These are phyloP conservation scores for Melieria picta DNA, from an alignment of 2,888 invertebrate genomes.

Conservation along the genomic window DNA sequence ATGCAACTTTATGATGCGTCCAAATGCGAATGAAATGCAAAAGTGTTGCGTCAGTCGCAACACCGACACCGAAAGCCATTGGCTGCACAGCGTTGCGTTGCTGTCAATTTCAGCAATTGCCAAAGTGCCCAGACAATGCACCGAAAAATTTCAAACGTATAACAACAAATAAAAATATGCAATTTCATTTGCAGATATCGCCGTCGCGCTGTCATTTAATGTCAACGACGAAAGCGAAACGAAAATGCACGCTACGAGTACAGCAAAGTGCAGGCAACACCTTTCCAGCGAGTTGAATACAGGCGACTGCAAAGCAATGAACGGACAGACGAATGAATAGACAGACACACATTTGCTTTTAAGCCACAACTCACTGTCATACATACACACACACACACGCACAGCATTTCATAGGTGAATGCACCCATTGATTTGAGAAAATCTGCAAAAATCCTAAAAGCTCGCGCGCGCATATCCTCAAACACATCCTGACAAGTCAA, in stretches of 20 bases:
- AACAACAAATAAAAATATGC: neutral
- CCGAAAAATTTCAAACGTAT: no score
- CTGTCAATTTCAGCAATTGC: slow-evolving; percentile 37
- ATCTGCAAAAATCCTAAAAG: slow-evolving; percentile 15
- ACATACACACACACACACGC: slow-evolving; percentile 24
- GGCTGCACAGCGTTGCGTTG: neutral
- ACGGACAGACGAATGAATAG: slow-evolving; percentile 11
- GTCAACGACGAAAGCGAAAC: slow-evolving; percentile 30
- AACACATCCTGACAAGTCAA: slow-evolving; percentile 5
- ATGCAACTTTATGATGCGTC: slow-evolving; percentile 55
- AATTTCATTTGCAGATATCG: slow-evolving; percentile 65
- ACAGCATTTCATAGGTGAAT: slow-evolving; percentile 57
- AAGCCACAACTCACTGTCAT: slow-evolving; percentile 17
- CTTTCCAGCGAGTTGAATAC: neutral
- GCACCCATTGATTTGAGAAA: slow-evolving; percentile 56
- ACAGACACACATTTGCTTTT: slow-evolving; percentile 33
- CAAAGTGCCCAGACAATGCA: slow-evolving; percentile 25
- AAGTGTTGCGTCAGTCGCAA: slow-evolving; percentile 50
- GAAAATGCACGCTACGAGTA: neutral
- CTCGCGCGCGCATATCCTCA: slow-evolving; percentile 8
- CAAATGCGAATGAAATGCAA: slow-evolving; percentile 51
- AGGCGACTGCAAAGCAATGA: neutral
- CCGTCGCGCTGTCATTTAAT: slow-evolving; percentile 60
- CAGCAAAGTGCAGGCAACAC: neutral
- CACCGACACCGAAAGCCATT: slow-evolving; percentile 16